These are phyloP conservation scores for Podarcis siculus DNA, from an alignment of 2,797 vertebrate species.

Conservation along the genomic window DNA sequence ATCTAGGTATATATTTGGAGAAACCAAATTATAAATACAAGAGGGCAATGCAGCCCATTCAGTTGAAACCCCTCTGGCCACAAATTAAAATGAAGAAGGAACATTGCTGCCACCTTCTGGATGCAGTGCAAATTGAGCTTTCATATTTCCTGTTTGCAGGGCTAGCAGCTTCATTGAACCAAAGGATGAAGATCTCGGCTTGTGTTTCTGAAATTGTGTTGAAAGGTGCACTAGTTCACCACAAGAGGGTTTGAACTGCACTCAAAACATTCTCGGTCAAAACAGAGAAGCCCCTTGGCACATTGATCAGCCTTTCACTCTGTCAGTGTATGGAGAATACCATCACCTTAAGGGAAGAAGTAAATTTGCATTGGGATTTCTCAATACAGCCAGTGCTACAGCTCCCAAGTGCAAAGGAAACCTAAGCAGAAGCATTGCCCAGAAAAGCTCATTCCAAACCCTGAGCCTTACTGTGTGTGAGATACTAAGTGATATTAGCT, in stretches of 20 bases:
- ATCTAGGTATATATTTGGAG: not conserved
- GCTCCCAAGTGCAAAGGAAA: not conserved
- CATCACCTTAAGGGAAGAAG: not conserved
- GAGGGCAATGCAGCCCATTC: too few species aligned
- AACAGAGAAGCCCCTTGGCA: too few species aligned
- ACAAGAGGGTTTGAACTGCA: not conserved
- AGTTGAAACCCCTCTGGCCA: not conserved
- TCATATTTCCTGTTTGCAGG: not conserved
- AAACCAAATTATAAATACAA: not conserved
- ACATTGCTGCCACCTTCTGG: not conserved
- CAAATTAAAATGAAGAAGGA: not conserved
- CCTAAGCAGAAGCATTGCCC: not conserved
- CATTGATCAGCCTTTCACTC: not conserved
- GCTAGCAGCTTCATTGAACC: not conserved
- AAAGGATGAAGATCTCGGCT: not conserved
- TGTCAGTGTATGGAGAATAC: not conserved
- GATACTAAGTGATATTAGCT: not conserved
- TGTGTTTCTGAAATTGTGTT: not conserved
- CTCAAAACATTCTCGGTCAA: not conserved
- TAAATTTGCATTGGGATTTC: too few species aligned
- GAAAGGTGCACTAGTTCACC: not conserved
- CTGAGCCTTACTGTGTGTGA: not conserved
- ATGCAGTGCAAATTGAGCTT: not conserved
- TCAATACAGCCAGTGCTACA: not conserved
- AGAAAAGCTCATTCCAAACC: not conserved